Evolutionary conservation across 2,888 invertebrate species (phyloP).

Genomic region (Euplagia quadripunctaria): DNA sequence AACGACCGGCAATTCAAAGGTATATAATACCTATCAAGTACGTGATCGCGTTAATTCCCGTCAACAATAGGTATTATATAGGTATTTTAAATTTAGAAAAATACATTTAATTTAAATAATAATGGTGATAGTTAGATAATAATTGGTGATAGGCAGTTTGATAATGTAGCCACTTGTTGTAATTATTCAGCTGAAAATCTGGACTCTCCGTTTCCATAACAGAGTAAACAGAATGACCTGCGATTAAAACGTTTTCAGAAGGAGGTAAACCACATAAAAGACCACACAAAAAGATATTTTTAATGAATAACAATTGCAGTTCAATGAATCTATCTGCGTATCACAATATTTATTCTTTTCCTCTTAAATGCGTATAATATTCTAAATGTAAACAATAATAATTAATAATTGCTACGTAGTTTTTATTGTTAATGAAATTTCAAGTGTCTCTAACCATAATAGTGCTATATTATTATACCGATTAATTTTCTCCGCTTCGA

Average conservation of each 20-base stretch:
- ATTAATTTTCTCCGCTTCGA: constrained; percentile 17
- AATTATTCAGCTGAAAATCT: not conserved
- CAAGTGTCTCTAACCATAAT: constrained; percentile 38
- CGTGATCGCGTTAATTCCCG: too few relatives aligned
- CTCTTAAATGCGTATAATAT: constrained; percentile 25
- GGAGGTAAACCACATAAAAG: constrained; percentile 35
- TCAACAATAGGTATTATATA: too few relatives aligned
- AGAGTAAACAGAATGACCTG: not conserved
- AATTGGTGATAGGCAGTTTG: too few relatives aligned
- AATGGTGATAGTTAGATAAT: too few relatives aligned
- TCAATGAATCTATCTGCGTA: constrained; percentile 45
- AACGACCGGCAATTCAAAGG: too few relatives aligned
- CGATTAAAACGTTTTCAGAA: constrained; percentile 8
- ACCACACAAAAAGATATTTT: constrained; percentile 10
- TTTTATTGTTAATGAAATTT: constrained; percentile 38
- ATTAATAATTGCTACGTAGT: constrained; percentile 5
- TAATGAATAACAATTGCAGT: constrained; percentile 28
- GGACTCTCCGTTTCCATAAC: not conserved
- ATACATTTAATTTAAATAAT: too few relatives aligned
- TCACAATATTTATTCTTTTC: constrained; percentile 36
- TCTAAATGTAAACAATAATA: constrained; percentile 11
- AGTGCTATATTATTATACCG: constrained; percentile 21
- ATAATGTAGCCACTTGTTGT: not conserved
- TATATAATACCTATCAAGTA: too few relatives aligned
- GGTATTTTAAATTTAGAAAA: too few relatives aligned